Percentiles rank a stretch among this genome's conserved stretches.
phyloP scores from a whole-genome alignment of 2,888 invertebrate species.

The Lissonota sp. region DNA sequence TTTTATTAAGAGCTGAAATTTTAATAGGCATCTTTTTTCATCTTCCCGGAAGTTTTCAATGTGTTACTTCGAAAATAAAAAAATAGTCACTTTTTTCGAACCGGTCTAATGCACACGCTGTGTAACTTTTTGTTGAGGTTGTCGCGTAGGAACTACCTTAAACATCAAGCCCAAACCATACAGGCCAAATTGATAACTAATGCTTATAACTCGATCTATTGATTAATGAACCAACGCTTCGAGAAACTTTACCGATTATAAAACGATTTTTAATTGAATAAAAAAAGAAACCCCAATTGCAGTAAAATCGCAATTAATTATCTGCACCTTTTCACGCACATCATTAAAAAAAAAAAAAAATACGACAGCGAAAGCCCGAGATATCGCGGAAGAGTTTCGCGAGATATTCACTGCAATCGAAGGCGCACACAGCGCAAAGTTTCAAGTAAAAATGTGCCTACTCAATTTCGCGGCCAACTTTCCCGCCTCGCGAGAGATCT shows the following conservation, averaged over 20 bases:
- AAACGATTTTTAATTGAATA: neutral
- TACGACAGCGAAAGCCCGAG: neutral
- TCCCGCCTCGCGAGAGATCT: constrained; percentile 35
- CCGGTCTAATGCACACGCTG: neutral
- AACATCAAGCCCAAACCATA: too few relatives aligned
- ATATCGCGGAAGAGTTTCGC: neutral
- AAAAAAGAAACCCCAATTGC: neutral
- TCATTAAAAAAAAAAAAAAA: neutral
- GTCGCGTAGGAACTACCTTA: too few relatives aligned
- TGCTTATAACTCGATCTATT: neutral
- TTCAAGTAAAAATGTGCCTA: constrained; percentile 37
- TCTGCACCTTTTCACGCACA: neutral
- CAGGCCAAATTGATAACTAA: too few relatives aligned
- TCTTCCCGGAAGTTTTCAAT: too few relatives aligned
- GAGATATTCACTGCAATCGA: constrained; percentile 11
- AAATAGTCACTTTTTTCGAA: too few relatives aligned
- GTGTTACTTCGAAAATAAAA: too few relatives aligned
- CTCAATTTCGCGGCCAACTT: constrained; percentile 45
- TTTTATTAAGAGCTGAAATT: neutral
- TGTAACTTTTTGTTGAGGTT: neutral
- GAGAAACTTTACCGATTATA: too few relatives aligned
- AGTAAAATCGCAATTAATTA: neutral
- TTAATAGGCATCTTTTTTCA: too few relatives aligned
- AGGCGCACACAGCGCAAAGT: neutral
- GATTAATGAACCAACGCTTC: neutral